Base-by-base conservation (phyloP, 1,140 invertebrate genomes). In the Panagrolaimus sp. region DNA sequence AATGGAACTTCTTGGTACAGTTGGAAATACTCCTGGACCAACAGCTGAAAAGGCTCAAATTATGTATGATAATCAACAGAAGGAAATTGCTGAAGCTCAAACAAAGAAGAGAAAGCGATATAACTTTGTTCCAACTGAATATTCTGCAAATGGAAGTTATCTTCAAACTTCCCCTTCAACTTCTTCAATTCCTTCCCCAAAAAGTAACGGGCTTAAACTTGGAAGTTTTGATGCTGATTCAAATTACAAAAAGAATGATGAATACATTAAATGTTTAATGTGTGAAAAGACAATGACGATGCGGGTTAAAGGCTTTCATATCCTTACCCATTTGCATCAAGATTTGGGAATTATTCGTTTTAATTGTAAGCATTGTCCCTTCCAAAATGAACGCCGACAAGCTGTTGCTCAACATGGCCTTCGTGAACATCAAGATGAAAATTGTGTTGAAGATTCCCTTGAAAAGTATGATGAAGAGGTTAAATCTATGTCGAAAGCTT, bases 1-100 rank as follows among this genome's bases (percentile, higher is more conserved):
- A 9, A 71, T 83, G 82, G 74, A 83, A 46, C 71, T 82, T 10
- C 67, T 82, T 5, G 80, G 80, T 24, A 83, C 80, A n/a, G 71
- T 69, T 7, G 74, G 79, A n/a, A 76, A 74, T 38, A 73, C 69
- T 14, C 80, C 82, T 14, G 78, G 80, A 43, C 78, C 82, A 0
- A 74, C 74, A 7, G 76, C 79, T 9, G 73, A 71, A 6, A n/a
- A 71, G 15, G 71, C 75, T 28, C 80, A 74, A 65, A 26, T 66
- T 32, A 55, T 71, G 48, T 72, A 81, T 44, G 71, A 72, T 62
- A 26, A 71, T 45, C 67, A 75, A 48, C 70, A 78, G 52, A 58
- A 68, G 17, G 69, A 73, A 58, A 28, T 28, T 26, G 52, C 52
- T 28, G 52, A 58, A 28, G 28, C 67, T 21, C 67, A 58, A 15